These are phyloP conservation scores for Gasteruption jaculator DNA, from an alignment of 2,888 invertebrate species.

Conservation along the genomic window DNA sequence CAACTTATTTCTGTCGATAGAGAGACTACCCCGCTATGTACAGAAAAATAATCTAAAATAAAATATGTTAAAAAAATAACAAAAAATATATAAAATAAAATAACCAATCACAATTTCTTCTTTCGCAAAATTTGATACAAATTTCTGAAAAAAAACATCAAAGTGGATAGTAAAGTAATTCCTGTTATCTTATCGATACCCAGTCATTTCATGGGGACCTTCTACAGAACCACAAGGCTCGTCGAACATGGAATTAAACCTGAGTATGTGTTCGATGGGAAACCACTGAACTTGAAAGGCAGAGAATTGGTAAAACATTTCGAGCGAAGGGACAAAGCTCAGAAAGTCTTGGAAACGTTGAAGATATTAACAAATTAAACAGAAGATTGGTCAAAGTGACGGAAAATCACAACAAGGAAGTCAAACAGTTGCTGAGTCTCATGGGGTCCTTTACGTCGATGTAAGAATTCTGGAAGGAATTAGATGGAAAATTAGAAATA, in stretches of 20 bases:
- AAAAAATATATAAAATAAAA: background rate
- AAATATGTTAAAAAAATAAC: background rate
- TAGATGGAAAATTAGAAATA: background rate
- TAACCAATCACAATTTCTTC: background rate
- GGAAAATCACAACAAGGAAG: constrained; percentile 84
- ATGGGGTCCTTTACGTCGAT: constrained; percentile 97
- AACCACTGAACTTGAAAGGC: constrained; percentile 93
- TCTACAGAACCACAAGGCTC: constrained; percentile 94
- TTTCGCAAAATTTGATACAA: background rate
- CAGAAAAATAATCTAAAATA: no score
- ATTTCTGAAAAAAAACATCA: no score
- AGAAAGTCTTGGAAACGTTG: constrained; percentile 86
- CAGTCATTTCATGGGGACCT: constrained; percentile 95
- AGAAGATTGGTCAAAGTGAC: constrained; percentile 90
- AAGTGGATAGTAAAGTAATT: background rate
- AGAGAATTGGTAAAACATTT: constrained; percentile 89
- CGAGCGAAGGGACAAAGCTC: constrained; percentile 88
- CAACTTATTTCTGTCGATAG: constrained; percentile 90
- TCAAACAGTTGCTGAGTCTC: constrained; percentile 75
- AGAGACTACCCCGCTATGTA: constrained; percentile 95
- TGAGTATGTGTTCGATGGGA: constrained; percentile 98
- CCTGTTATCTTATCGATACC: constrained; percentile 18
- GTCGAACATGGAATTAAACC: constrained; percentile 98
- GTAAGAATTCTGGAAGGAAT: constrained; percentile 48
- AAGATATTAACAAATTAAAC: constrained; percentile 91